A percentile compares a stretch with the other conserved stretches of the same genome.
phyloP scores from a whole-genome alignment of 2,888 invertebrate species.

The Rhamphomyia laevipes region DNA sequence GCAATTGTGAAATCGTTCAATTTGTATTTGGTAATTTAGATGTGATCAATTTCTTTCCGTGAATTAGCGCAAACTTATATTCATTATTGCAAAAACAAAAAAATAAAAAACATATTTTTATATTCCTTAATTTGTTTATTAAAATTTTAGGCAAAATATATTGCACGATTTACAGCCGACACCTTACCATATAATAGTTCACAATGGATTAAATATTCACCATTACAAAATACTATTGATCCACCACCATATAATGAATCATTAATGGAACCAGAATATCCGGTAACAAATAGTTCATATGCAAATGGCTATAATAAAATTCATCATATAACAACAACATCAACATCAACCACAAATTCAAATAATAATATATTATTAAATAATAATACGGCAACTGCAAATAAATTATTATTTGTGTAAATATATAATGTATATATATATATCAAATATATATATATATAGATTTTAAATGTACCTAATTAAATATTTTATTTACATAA shows the following conservation, averaged over 20 bases:
- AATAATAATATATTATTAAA: neutral
- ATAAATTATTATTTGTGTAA: neutral
- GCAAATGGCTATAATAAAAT: neutral
- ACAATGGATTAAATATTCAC: slow-evolving; percentile 34
- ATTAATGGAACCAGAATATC: neutral
- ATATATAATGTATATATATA: too few relatives aligned
- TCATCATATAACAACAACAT: neutral
- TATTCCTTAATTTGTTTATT: slow-evolving; percentile 5
- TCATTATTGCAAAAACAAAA: too few relatives aligned
- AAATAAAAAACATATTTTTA: too few relatives aligned
- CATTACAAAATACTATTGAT: slow-evolving; percentile 24
- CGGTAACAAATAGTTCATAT: neutral
- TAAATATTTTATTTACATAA: too few relatives aligned
- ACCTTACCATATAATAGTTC: slow-evolving; percentile 43
- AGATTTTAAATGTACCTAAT: too few relatives aligned
- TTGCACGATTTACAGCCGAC: slow-evolving; percentile 44
- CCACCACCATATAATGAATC: slow-evolving; percentile 9
- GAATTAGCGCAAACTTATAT: too few relatives aligned
- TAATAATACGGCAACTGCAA: neutral
- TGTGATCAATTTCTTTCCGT: too few relatives aligned
- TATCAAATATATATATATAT: too few relatives aligned
- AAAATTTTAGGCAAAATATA: slow-evolving; percentile 52
- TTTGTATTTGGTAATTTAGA: too few relatives aligned
- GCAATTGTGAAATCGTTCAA: too few relatives aligned
- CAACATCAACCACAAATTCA: neutral